Conservation (phyloP, 2,113 vertebrate species). For the Rousettus leschenaultii region DNA sequence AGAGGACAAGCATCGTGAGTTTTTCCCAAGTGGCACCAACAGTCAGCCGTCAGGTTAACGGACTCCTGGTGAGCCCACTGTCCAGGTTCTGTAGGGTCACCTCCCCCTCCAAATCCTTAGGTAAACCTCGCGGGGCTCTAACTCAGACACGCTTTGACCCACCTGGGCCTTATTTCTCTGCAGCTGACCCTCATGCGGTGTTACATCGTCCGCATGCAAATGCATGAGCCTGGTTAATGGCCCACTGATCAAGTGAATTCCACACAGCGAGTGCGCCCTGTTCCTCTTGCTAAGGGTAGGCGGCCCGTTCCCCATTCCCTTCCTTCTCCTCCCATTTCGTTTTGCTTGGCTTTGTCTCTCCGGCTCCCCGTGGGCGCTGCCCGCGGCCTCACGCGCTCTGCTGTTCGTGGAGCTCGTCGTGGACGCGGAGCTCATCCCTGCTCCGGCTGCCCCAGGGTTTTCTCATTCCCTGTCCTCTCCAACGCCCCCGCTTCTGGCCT, state of each 20-base stretch:
- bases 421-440: not conserved
- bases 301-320: not conserved
- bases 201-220: not conserved
- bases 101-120: not conserved
- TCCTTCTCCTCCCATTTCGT: not conserved
- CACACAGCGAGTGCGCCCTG: not conserved
- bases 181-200: not conserved
- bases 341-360: not conserved
- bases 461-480: conserved; percentile 12
- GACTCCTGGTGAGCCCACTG: not conserved
- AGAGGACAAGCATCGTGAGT: not conserved
- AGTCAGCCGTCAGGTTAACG: too few relatives aligned
- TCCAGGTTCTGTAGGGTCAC: not conserved
- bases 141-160: not conserved
- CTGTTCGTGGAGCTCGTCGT: not conserved
- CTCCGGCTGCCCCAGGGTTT: conserved; percentile 29
- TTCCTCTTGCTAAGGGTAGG: not conserved
- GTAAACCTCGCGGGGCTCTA: not conserved
- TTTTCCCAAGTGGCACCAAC: not conserved
- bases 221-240: too few relatives aligned
- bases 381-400: not conserved
- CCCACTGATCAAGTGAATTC: conserved; percentile 18
- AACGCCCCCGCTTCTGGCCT: conserved; percentile 29
- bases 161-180: not conserved
- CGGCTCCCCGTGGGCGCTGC: not conserved